phyloP scores from a whole-genome alignment of 2,888 invertebrate species.

The Morpho deidamia region DNA sequence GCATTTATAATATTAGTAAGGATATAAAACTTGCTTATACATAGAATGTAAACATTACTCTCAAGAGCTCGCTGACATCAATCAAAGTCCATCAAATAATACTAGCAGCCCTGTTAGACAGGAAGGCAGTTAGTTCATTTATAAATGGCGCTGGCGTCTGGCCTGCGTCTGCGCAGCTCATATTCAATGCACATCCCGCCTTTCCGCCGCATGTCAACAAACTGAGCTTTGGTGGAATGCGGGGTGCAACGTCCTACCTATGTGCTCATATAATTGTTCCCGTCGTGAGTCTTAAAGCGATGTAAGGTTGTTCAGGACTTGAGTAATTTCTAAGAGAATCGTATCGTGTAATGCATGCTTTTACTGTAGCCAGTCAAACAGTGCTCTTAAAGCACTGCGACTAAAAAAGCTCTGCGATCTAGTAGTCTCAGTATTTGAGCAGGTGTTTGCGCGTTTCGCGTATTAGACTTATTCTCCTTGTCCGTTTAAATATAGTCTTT shows the following conservation, averaged over 20 bases:
- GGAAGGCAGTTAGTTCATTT: slow-evolving; percentile 44
- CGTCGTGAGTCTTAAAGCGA: slow-evolving; percentile 1
- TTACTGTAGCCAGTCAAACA: not conserved
- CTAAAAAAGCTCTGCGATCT: no score
- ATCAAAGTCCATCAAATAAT: not conserved
- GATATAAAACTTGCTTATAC: no score
- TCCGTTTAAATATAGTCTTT: no score
- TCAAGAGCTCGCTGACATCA: no score
- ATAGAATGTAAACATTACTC: no score
- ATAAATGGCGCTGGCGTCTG: slow-evolving; percentile 63
- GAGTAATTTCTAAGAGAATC: not conserved
- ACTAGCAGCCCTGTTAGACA: slow-evolving; percentile 44
- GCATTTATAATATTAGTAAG: no score
- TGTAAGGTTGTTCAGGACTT: not conserved
- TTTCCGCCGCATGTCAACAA: slow-evolving; percentile 47
- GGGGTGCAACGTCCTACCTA: slow-evolving; percentile 23
- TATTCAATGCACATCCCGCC: slow-evolving; percentile 56
- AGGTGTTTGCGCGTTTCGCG: no score
- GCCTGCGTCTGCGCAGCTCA: slow-evolving; percentile 52
- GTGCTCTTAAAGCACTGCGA: no score
- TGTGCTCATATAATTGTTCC: slow-evolving; percentile 6
- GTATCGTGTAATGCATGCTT: not conserved
- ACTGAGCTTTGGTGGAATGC: slow-evolving; percentile 28
- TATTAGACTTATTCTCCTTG: no score
- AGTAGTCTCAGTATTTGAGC: no score